Evolutionary conservation across 1,140 invertebrate genomes (phyloP), one percentile per base, ranked within the genome.

Genomic region (Heliconius hermathena): DNA sequence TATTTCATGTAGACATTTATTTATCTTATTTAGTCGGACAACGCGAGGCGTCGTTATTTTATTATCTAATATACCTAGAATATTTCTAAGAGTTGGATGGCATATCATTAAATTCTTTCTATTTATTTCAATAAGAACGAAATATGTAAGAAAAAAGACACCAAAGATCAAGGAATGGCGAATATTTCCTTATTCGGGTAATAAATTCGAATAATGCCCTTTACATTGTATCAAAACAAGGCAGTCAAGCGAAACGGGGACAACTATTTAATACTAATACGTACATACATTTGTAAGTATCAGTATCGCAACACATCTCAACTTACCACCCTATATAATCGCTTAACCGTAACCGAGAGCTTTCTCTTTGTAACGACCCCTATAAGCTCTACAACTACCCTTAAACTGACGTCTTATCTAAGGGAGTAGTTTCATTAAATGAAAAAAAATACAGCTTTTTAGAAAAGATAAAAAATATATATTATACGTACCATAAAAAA

Each of bases 321-420:
- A 75, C 46, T 33, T 66, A 60, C 74, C 74, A 60, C 74, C 74
- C 74, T 66, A 60, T 66, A 74, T 74, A 60, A 60, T 75, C 74
- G 66, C 74, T 75, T 75, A 41, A 66, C 38, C 74, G 54, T 66
- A 36, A 16, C 60, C 11, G 60, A 22, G 57, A 57, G 74, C 60
- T 76, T 71, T 60, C 78, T 41, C 60, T 66, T 66, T 66, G 60
- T 71, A 79, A 71, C 60, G 73, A 79, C 78, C 78, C 73, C 60
- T 75, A 57, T 79, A 79, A 79, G 73, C 54, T 70, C 54, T 20
- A 36, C 26, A 74, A 46, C 73, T 73, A 60, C 77, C 77, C 33
- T 49, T 60, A 78, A 74, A 74, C 60, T 22, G 20, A 22, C 38
- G 54, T 75, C 52, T 66, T 66, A 75, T 26, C 60, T 75, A 75